Evolutionary conservation across 1,140 invertebrate species (phyloP).

Genomic region (Pinna nobilis): DNA sequence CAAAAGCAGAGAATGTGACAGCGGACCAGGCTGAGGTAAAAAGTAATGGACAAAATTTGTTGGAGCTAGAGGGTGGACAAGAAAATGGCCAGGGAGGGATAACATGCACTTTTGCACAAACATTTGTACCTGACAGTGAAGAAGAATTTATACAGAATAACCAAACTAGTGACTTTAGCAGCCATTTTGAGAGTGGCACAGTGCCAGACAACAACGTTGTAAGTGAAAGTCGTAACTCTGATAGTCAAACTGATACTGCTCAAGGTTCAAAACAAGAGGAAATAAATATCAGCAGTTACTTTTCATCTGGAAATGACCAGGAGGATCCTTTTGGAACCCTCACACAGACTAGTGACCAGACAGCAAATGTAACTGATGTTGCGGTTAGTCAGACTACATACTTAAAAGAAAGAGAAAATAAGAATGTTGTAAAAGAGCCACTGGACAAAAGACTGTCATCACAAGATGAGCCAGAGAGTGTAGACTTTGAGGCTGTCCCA

Average conservation of each 20-base stretch:
- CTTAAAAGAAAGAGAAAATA: too few species aligned
- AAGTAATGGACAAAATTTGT: background rate
- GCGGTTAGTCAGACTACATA: background rate
- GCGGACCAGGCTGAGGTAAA: background rate
- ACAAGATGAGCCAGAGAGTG: conserved; percentile 56
- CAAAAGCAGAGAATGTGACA: background rate
- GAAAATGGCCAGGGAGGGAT: too few species aligned
- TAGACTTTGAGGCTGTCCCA: conserved; percentile 53
- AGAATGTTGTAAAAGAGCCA: background rate
- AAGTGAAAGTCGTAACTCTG: background rate
- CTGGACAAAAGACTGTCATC: conserved; percentile 30
- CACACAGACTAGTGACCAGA: too few species aligned
- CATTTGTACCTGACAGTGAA: background rate
- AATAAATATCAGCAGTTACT: background rate
- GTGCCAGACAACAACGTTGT: conserved; percentile 33
- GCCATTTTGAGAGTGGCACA: conserved; percentile 49
- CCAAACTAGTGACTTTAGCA: conserved; percentile 46
- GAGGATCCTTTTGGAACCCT: too few species aligned
- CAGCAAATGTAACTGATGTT: conserved; percentile 3
- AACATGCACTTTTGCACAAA: too few species aligned
- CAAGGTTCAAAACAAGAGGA: too few species aligned
- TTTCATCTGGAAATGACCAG: background rate
- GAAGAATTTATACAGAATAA: background rate
- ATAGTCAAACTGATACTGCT: too few species aligned
- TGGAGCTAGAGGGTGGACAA: background rate